These are phyloP conservation scores for Stramonita haemastoma DNA, from an alignment of 2,888 invertebrate genomes.

Conservation along the genomic window DNA sequence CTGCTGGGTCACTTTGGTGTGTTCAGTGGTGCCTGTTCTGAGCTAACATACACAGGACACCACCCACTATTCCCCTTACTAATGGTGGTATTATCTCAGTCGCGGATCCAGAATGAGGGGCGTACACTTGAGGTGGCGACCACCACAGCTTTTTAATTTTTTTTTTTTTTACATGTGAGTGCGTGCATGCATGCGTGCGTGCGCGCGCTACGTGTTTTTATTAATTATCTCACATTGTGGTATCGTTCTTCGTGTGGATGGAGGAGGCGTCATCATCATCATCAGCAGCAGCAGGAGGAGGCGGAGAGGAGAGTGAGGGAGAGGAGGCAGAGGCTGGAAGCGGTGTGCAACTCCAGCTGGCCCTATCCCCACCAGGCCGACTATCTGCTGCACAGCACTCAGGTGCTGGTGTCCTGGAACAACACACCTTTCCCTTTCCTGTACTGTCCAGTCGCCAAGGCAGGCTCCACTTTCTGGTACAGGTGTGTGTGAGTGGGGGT, in stretches of 20 bases:
- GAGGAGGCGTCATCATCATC: not conserved
- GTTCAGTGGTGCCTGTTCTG: too few relatives aligned
- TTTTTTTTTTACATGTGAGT: too few relatives aligned
- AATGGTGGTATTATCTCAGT: too few relatives aligned
- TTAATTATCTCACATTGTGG: not conserved
- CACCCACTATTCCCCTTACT: too few relatives aligned
- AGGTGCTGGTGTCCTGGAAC: not conserved
- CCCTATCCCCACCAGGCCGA: not conserved
- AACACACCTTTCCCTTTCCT: not conserved
- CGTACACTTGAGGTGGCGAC: too few relatives aligned
- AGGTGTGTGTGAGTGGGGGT: not conserved
- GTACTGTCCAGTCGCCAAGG: slow-evolving; percentile 39
- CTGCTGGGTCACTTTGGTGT: too few relatives aligned
- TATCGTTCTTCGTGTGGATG: not conserved
- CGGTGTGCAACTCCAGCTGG: not conserved
- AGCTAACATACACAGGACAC: too few relatives aligned
- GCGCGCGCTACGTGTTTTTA: not conserved
- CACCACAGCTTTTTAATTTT: too few relatives aligned
- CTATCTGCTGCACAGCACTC: not conserved
- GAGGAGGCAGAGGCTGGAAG: not conserved
- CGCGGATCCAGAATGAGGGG: too few relatives aligned
- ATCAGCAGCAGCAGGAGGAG: not conserved
- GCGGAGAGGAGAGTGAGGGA: not conserved
- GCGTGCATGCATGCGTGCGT: too few relatives aligned
- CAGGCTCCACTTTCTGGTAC: slow-evolving; percentile 42